phyloP scores from a whole-genome alignment of 2,797 vertebrate genomes.

The Dicrostonyx torquatus region DNA sequence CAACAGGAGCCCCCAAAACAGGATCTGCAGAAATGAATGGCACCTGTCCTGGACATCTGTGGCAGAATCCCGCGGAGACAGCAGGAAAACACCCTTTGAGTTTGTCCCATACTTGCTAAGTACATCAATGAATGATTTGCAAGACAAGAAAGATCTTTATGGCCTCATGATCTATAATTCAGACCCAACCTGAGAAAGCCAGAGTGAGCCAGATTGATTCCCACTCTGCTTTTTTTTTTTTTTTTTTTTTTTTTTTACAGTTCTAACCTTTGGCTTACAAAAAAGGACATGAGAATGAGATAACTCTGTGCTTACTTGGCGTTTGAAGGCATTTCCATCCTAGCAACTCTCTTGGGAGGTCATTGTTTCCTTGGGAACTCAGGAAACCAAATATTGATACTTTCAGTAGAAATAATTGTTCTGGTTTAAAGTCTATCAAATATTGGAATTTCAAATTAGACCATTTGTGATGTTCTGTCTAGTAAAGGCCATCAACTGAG shows the following conservation, averaged over 20 bases:
- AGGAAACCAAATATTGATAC: conserved; percentile 47
- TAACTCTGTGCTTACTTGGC: conserved; percentile 53
- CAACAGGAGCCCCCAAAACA: not conserved
- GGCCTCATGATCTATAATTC: conserved; percentile 81
- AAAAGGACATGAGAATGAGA: conserved; percentile 66
- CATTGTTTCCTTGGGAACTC: conserved; percentile 14
- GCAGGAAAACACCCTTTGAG: not conserved
- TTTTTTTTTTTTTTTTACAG: conserved; percentile 70
- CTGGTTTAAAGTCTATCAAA: conserved; percentile 60
- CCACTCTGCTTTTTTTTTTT: conserved; percentile 67
- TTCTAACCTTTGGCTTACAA: conserved; percentile 76
- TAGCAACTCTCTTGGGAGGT: not conserved
- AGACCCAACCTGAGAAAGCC: conserved; percentile 76
- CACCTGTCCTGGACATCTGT: not conserved
- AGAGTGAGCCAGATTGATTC: conserved; percentile 79
- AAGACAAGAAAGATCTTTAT: conserved; percentile 80
- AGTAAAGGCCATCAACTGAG: conserved; percentile 42
- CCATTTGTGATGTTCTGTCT: conserved; percentile 57
- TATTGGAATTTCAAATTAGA: conserved; percentile 66
- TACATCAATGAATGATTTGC: conserved; percentile 82
- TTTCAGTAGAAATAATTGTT: conserved; percentile 63
- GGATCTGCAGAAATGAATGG: not conserved
- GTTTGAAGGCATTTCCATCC: conserved; percentile 46
- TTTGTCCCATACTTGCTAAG: conserved; percentile 76
- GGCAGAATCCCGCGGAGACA: conserved; percentile 2